Base-by-base conservation (phyloP, 2,888 invertebrate genomes). In the Cylindroiulus punctatus region DNA sequence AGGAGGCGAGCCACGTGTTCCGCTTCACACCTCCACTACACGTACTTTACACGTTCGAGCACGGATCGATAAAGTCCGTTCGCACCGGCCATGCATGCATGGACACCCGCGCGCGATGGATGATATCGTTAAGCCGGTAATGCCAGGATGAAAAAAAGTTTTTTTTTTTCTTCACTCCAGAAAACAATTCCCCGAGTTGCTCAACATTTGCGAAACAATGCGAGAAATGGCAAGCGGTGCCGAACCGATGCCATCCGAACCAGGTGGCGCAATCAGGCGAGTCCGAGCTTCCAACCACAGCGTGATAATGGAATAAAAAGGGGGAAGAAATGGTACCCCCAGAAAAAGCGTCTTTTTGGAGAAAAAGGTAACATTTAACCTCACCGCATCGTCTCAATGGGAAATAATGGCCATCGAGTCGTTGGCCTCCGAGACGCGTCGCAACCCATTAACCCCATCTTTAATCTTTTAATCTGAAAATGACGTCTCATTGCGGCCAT, bases 181-280 rank as follows among this genome's bases (percentile, higher is more conserved):
- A 65, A 65, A 65, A 65, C 3, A 65, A 65, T 26, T 65, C n/a
- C 65, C 26, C 26, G 10, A 22, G 26, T 65, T 65, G 65, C 26
- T 65, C 12, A 65, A 12, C 65, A 65, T 65, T 65, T 26, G 65
- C 26, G 65, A 65, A 65, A 65, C 65, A 65, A 65, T 65, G n/a
- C 22, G 65, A 65, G n/a, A 26, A 65, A 65, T 65, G 65, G 65
- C 26, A 65, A 65, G 26, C 26, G 65, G 26, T 65, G 65, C 65
- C 65, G 65, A 65, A 65, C 65, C 65, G 65, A 65, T 65, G 65
- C 26, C 65, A 65, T 8, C 26, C 26, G 26, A 65, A 26, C 65
- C 65, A 65, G 65, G 65, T 26, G 65, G 65, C 65, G 65, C 65
- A 65, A 65, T 65, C 65, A 65, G 65, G 65, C 65, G 65, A 65